Evolutionary conservation across 2,113 vertebrate species (phyloP), one percentile per base, ranked within the genome.

Genomic region (Mus pahari): DNA sequence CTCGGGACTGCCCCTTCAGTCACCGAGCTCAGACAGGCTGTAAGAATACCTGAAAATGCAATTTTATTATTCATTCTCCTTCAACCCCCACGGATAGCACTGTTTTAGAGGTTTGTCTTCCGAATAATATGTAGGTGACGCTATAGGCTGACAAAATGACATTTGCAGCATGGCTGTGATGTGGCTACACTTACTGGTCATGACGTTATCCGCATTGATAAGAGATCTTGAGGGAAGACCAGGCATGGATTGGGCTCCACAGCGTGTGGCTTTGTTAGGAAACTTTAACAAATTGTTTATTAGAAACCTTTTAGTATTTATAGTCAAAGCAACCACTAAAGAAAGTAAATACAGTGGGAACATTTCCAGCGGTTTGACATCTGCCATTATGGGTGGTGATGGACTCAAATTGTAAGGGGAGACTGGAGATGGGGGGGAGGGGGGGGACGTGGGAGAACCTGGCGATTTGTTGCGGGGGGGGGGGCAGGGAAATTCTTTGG

Each of bases 401-500:
- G 79, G 75, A 62, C 64, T 90, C 96, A 89, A 94, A 96, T 82
- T 66, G 71, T 96, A 17, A 28, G 20, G 87, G 36, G 66, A 82
- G 58, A 26, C 33, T 83, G 93, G 14, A 28, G 91, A 31, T 55
- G 53, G 55, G 60, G 50, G 31, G 48, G 10, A 5, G 26, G 58
- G 82, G 20, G 73, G 22, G 20, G 39, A 36, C 1, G 82, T 39
- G 36, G 39, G 79, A 89, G 82, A 71, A 64, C 53, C 90, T 94
- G 89, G 33, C 28, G 11, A 94, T 97, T 97, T 19, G 8, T 64
- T 16, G 93, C 19, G 20, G 71, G 20, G 71, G 71, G 20, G 71
- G 71, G 2, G 60, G 45, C 24, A 98, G 96, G 96, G 96, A 96
- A 96, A 98, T 98, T 96, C 95, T 86, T 93, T 60, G 39, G 89